These are phyloP conservation scores for Lates japonicus DNA, from an alignment of 2,797 vertebrate species.

Conservation along the genomic window DNA sequence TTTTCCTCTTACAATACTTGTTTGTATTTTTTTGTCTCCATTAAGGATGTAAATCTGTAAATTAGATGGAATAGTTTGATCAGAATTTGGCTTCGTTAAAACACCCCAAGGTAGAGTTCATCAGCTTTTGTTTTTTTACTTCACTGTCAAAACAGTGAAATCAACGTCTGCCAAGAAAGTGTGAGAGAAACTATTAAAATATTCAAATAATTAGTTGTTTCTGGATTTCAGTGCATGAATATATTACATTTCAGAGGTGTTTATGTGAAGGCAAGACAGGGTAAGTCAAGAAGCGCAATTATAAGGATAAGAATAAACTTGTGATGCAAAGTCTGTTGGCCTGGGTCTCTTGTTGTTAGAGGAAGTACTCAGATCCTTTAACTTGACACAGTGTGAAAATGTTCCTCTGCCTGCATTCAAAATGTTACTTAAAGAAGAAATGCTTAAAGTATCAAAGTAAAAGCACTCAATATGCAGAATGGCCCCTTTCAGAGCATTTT, in stretches of 20 bases:
- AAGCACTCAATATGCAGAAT: neutral
- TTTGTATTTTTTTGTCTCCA: constrained; percentile 16
- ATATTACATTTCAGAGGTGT: neutral
- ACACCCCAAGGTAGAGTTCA: neutral
- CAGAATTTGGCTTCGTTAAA: constrained; percentile 13
- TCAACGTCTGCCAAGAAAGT: neutral
- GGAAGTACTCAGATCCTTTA: neutral
- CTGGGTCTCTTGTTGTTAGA: neutral
- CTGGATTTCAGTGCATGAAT: constrained; percentile 11
- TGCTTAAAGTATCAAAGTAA: neutral
- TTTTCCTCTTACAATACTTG: neutral
- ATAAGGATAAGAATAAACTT: neutral
- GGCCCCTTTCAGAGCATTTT: neutral
- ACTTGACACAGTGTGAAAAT: neutral
- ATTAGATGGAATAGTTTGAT: constrained; percentile 27
- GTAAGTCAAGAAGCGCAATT: neutral
- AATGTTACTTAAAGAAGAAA: neutral
- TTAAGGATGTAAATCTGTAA: constrained; percentile 12
- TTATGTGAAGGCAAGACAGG: constrained; percentile 12
- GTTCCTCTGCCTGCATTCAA: neutral
- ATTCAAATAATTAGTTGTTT: constrained; percentile 12
- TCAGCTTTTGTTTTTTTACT: neutral
- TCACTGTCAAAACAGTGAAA: neutral
- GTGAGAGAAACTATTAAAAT: constrained; percentile 12
- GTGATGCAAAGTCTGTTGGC: neutral